phyloP scores from a whole-genome alignment of 2,113 vertebrate genomes.

The Tamias sibiricus region DNA sequence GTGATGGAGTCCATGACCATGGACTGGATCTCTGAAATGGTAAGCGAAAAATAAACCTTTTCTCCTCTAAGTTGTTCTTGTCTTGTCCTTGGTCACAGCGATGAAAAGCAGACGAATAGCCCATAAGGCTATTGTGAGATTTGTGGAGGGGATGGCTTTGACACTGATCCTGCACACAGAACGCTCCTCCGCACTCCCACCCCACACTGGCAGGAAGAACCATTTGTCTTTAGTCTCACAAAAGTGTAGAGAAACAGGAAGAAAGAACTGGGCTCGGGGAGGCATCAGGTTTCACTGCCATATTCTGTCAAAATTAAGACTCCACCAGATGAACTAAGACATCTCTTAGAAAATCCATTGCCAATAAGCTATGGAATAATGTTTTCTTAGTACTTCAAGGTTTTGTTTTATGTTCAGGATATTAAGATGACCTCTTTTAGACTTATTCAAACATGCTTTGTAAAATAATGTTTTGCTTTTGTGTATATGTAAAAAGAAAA shows the following conservation, averaged over 20 bases:
- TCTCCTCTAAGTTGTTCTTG: no score
- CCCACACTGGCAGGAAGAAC: not conserved
- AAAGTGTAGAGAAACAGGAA: slow-evolving; percentile 21
- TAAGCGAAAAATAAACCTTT: no score
- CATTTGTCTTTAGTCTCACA: not conserved
- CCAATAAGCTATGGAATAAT: not conserved
- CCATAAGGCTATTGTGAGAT: not conserved
- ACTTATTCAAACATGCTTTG: not conserved
- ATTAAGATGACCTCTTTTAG: slow-evolving; percentile 21
- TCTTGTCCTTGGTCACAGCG: no score
- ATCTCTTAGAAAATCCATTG: not conserved
- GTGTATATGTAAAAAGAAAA: slow-evolving; percentile 9
- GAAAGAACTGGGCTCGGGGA: not conserved
- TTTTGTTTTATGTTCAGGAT: not conserved
- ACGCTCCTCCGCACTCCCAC: not conserved
- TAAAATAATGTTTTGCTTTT: not conserved
- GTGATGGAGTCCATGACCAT: no score
- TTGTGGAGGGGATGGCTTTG: not conserved
- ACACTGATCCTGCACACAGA: not conserved
- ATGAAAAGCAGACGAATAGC: no score
- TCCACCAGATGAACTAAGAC: not conserved
- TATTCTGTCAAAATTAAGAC: slow-evolving; percentile 17
- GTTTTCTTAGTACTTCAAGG: not conserved
- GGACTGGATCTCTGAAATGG: no score
- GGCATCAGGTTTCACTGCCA: not conserved